phyloP scores from a whole-genome alignment of 1,140 invertebrate species.

The Drosophila seguyi region DNA sequence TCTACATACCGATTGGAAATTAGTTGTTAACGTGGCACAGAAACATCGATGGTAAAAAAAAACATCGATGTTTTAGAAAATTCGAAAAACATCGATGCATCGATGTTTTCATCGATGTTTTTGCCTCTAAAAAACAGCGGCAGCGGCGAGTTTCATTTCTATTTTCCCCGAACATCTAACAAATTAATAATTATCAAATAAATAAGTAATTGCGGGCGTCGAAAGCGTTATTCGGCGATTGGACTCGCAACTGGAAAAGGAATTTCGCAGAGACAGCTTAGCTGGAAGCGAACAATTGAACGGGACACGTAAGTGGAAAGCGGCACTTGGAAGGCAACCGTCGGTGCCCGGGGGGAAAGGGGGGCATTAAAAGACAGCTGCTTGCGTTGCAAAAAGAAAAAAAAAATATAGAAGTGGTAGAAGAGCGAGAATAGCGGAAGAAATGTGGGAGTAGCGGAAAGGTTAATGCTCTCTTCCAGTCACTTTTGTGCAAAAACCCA shows the following conservation, averaged over 20 bases:
- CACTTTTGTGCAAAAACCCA: neutral
- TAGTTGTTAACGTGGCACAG: too few species aligned
- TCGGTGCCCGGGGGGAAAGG: neutral
- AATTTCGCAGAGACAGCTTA: constrained; percentile 10
- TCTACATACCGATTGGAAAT: too few species aligned
- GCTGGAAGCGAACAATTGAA: constrained; percentile 25
- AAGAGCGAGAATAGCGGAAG: constrained; percentile 28
- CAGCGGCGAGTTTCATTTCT: constrained; percentile 21
- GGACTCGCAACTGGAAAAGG: constrained; percentile 1
- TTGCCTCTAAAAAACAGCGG: too few species aligned
- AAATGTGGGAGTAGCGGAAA: constrained; percentile 23
- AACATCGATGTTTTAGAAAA: too few species aligned
- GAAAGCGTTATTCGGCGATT: neutral
- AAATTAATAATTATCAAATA: constrained; percentile 26
- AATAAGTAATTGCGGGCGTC: constrained; percentile 5
- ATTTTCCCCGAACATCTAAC: neutral
- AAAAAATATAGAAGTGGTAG: constrained; percentile 28
- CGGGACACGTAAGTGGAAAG: constrained; percentile 43
- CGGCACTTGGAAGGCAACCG: neutral
- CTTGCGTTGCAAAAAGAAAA: constrained; percentile 73
- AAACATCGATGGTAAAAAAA: too few species aligned
- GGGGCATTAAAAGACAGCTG: constrained; percentile 45
- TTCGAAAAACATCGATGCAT: too few species aligned
- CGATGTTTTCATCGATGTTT: too few species aligned
- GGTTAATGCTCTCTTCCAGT: constrained; percentile 53